Evolutionary conservation across 2,113 vertebrate genomes (phyloP).

Genomic region (Artemisiospiza belli): DNA sequence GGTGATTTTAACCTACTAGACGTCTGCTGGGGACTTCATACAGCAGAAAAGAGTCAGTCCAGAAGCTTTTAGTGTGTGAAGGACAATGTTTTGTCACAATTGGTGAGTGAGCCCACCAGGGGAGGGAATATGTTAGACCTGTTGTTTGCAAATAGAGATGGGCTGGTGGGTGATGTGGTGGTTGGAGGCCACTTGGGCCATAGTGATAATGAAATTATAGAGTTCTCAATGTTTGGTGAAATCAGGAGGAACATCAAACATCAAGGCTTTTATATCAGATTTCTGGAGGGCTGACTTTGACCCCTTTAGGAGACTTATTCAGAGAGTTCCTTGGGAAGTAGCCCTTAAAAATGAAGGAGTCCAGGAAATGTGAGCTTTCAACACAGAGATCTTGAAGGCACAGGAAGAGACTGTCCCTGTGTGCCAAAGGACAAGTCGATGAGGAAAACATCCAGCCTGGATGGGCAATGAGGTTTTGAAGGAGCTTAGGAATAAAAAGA

Average conservation of each 20-base stretch:
- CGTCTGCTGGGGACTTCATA: not conserved
- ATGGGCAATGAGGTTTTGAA: not conserved
- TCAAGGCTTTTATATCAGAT: not conserved
- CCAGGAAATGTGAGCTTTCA: not conserved
- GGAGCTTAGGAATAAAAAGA: not conserved
- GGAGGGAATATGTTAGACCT: not conserved
- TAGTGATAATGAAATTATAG: not conserved
- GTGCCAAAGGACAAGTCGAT: accelerated
- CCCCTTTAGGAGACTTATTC: not conserved
- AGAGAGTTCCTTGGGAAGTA: not conserved
- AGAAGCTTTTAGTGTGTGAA: not conserved
- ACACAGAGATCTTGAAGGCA: not conserved
- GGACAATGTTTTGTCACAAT: not conserved
- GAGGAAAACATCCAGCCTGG: not conserved
- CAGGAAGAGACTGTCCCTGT: not conserved
- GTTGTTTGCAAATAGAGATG: not conserved
- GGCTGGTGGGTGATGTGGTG: not conserved
- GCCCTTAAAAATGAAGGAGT: not conserved
- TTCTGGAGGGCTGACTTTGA: not conserved
- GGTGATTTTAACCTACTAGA: not conserved
- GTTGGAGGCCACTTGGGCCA: not conserved
- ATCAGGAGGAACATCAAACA: not conserved
- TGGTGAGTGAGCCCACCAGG: not conserved
- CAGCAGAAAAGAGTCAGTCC: not conserved
- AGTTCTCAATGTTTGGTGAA: not conserved